Percentiles rank a stretch among this genome's conserved stretches.
Conservation (phyloP, 2,797 vertebrate species). For the Ciconia nigra region DNA sequence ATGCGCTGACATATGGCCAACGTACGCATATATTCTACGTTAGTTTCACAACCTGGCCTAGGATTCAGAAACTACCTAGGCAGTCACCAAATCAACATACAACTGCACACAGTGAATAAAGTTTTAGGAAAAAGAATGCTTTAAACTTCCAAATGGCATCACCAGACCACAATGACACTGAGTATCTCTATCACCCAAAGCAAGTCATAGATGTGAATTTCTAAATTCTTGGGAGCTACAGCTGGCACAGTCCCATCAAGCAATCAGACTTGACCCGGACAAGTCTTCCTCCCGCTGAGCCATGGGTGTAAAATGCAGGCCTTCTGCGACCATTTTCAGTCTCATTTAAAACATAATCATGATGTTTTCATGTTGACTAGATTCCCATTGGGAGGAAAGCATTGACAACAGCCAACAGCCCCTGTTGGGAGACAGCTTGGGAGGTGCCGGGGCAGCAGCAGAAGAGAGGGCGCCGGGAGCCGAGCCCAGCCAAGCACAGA, state of each 20-base stretch:
- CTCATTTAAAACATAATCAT: neutral
- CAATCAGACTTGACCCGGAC: neutral
- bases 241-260: neutral
- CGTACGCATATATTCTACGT: neutral
- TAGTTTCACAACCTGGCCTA: neutral
- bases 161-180: neutral
- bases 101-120: neutral
- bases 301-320: neutral
- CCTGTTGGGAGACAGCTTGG: neutral
- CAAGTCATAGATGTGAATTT: neutral
- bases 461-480: fast-evolving
- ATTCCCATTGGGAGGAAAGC: neutral
- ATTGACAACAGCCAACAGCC: neutral
- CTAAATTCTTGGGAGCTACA: neutral
- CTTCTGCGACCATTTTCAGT: neutral
- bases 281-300: neutral
- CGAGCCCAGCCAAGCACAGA: neutral
- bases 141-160: neutral
- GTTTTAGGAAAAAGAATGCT: neutral
- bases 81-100: neutral
- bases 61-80: neutral
- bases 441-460: neutral
- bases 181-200: neutral
- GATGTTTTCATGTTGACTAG: neutral
- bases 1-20: neutral